These are phyloP conservation scores for Luehdorfia chinensis DNA, from an alignment of 1,140 invertebrate species.

Conservation along the genomic window DNA sequence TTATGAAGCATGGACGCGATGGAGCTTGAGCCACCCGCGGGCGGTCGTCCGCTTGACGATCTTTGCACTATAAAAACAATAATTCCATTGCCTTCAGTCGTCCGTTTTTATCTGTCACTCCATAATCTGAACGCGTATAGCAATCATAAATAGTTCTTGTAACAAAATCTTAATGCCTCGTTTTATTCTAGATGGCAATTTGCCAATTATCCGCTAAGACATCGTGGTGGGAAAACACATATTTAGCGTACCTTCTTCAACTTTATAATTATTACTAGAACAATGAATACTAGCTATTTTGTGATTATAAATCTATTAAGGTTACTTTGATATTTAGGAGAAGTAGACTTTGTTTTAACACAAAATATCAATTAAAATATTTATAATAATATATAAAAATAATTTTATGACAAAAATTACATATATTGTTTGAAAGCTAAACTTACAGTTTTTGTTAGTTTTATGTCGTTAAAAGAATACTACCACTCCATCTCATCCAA, in stretches of 20 bases:
- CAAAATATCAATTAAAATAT: too few relatives aligned
- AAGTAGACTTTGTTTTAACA: too few relatives aligned
- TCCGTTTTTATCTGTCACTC: conserved; percentile 35
- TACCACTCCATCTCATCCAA: too few relatives aligned
- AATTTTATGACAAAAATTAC: too few relatives aligned
- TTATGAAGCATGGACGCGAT: conserved; percentile 58
- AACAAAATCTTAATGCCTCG: conserved; percentile 36
- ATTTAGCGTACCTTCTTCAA: background rate
- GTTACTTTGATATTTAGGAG: too few relatives aligned
- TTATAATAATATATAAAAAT: too few relatives aligned
- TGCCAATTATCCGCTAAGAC: conserved; percentile 18
- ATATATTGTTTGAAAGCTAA: too few relatives aligned
- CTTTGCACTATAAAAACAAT: conserved; percentile 47
- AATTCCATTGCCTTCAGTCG: conserved; percentile 44
- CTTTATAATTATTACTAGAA: too few relatives aligned
- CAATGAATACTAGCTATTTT: too few relatives aligned
- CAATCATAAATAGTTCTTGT: conserved; percentile 50
- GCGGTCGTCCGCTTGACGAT: conserved; percentile 30
- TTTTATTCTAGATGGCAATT: conserved; percentile 34
- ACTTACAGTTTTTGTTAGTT: too few relatives aligned
- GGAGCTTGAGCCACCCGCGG: conserved; percentile 60
- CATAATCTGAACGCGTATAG: conserved; percentile 35
- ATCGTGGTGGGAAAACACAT: background rate
- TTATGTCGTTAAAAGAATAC: too few relatives aligned
- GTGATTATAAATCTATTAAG: too few relatives aligned